Evolutionary conservation across 35 echinoderm and acorn worm genomes (phyloP).

Genomic region (Hemicentrotus pulcherrimus): DNA sequence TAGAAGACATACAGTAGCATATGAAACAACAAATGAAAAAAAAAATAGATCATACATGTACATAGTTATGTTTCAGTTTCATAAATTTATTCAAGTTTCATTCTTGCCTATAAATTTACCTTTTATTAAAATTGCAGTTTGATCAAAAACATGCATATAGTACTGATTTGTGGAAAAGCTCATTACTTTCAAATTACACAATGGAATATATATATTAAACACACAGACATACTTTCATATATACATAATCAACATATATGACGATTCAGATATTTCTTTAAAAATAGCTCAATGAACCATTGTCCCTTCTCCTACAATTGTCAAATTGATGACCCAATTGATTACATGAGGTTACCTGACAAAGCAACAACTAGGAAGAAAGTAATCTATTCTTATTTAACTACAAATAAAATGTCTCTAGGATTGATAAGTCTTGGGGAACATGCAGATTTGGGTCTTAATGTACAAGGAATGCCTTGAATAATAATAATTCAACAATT

Average conservation of each 20-base stretch:
- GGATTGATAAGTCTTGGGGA: neutral
- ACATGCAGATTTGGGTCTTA: neutral
- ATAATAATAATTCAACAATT: neutral
- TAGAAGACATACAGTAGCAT: neutral
- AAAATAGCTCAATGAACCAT: neutral
- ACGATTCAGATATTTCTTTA: too few species aligned
- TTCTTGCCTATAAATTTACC: neutral
- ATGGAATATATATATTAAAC: neutral
- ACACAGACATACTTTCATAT: neutral
- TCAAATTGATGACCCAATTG: neutral
- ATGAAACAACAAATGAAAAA: neutral
- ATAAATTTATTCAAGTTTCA: constrained; percentile 5
- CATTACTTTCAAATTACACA: neutral
- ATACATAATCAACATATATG: neutral
- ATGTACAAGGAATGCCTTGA: neutral
- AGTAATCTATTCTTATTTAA: neutral
- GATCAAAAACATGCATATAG: neutral
- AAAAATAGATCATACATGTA: too few species aligned
- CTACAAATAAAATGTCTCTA: neutral
- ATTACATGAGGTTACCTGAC: neutral
- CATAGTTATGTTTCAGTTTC: neutral
- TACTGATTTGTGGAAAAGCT: neutral
- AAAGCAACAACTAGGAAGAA: neutral
- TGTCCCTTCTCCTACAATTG: neutral
- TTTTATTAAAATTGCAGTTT: constrained; percentile 6